Percentiles rank a stretch among this genome's conserved stretches.
Evolutionary conservation across 1,140 invertebrate species (phyloP).

Genomic region (Brachionus manjavacas): DNA sequence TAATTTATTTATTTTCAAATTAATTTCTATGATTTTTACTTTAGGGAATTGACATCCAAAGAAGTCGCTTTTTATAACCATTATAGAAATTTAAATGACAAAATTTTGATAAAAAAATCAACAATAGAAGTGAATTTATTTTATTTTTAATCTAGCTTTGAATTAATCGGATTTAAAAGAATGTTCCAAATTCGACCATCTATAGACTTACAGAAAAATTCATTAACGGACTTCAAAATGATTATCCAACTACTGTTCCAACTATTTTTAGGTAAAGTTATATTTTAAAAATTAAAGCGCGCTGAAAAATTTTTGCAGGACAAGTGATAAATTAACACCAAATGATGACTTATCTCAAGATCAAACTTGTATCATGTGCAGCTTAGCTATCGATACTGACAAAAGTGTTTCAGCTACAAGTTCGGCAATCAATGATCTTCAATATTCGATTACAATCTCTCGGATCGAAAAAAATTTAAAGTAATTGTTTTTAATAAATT

Average conservation of each 20-base stretch:
- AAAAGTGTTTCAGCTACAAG: neutral
- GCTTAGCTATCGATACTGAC: neutral
- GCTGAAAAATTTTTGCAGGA: neutral
- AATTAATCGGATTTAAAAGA: neutral
- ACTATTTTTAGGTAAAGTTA: slow-evolving; percentile 38
- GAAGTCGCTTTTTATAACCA: slow-evolving; percentile 30
- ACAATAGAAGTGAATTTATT: neutral
- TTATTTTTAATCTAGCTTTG: neutral
- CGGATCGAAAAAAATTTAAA: neutral
- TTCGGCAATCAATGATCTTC: slow-evolving; percentile 27
- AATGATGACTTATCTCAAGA: neutral
- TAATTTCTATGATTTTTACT: neutral
- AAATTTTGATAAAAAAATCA: neutral
- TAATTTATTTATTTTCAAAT: neutral
- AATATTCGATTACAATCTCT: neutral
- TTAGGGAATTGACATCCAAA: slow-evolving; percentile 33
- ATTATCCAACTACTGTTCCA: slow-evolving; percentile 37
- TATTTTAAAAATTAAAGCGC: neutral
- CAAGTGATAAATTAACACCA: slow-evolving; percentile 18
- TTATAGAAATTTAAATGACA: neutral
- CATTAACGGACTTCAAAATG: slow-evolving; percentile 16
- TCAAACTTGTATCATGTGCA: neutral
- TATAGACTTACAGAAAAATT: slow-evolving; percentile 33
- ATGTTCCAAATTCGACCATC: neutral
- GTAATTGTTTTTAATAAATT: neutral